These are phyloP conservation scores for Zingel zingel DNA, from an alignment of 2,113 vertebrate genomes.

Conservation along the genomic window DNA sequence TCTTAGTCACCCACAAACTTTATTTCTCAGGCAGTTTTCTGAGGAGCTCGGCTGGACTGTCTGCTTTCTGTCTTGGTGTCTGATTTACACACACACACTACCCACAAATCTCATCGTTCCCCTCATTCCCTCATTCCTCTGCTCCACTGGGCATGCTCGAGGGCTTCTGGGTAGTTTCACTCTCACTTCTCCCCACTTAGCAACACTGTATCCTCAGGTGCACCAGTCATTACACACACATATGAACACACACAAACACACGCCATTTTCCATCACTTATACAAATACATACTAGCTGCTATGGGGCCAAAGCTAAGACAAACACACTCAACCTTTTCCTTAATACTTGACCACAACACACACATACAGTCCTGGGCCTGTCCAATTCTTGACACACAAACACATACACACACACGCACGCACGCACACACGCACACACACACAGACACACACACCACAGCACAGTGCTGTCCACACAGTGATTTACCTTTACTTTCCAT, in stretches of 20 bases:
- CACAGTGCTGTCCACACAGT: conserved; percentile 40
- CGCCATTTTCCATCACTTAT: conserved; percentile 69
- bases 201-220: conserved; percentile 71
- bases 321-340: conserved; percentile 78
- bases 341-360: conserved; percentile 69
- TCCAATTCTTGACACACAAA: conserved; percentile 13
- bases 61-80: conserved; percentile 42
- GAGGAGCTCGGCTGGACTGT: conserved; percentile 20
- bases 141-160: conserved; percentile 38
- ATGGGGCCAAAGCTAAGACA: conserved; percentile 71
- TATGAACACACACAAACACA: conserved; percentile 30
- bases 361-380: conserved; percentile 20
- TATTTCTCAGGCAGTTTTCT: conserved; percentile 28
- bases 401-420: conserved; percentile 24
- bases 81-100: conserved; percentile 12
- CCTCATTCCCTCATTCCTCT: conserved; percentile 30
- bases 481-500: conserved; percentile 81
- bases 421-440: conserved; percentile 42
- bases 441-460: conserved; percentile 42
- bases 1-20: conserved; percentile 36
- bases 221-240: conserved; percentile 45
- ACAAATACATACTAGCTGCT: conserved; percentile 64
- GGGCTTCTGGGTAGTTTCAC: conserved; percentile 71
- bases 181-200: conserved; percentile 66
- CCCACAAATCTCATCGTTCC: conserved; percentile 30